Evolutionary conservation across 2,797 vertebrate genomes (phyloP), one percentile per base, ranked within the genome.

Genomic region (Moxostoma hubbsi): DNA sequence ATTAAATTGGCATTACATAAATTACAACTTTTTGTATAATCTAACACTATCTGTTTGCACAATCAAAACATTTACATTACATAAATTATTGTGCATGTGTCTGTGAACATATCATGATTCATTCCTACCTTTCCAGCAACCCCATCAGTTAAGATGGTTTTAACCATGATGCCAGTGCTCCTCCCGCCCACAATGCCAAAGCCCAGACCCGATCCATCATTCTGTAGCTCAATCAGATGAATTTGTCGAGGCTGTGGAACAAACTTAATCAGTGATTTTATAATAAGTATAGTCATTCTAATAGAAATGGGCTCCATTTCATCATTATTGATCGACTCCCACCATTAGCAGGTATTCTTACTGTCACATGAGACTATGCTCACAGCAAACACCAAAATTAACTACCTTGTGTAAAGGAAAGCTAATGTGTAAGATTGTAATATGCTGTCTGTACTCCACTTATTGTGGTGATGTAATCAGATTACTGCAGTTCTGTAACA

Each of bases 131-230:
- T 93, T 88, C 96, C 97, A 62, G 97, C 97, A 57, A 95, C 94
- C 75, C 97, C 98, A 82, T 96, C 94, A 6, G 96, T 95, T 3
- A 98, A 89, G 73, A 99, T 97, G 62, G 97, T 98, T 90, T 98
- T 98, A 73, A 99, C 96, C 86, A 98, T 95, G 62, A 97, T 95
- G 10, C 97, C 97, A 45, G 95, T 95, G 85, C 94, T 93, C 82
- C 93, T 94, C 83, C 96, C 97, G 82, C 96, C 97, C n/a, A 99
- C 91, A 77, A 99, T 98, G 64, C 97, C 97, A 90, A 99, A 99
- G 73, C 97, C 97, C 59, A 99, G 93, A 54, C 97, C 97, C 15
- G 96, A 96, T 2, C 97, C 96, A 82, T 98, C 97, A 6, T 98
- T 98, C 80, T 90, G 92, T 88, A 98, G 83, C 79, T 97, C 96